phyloP scores from a whole-genome alignment of 2,888 invertebrate genomes.

The Lysandra bellargus region DNA sequence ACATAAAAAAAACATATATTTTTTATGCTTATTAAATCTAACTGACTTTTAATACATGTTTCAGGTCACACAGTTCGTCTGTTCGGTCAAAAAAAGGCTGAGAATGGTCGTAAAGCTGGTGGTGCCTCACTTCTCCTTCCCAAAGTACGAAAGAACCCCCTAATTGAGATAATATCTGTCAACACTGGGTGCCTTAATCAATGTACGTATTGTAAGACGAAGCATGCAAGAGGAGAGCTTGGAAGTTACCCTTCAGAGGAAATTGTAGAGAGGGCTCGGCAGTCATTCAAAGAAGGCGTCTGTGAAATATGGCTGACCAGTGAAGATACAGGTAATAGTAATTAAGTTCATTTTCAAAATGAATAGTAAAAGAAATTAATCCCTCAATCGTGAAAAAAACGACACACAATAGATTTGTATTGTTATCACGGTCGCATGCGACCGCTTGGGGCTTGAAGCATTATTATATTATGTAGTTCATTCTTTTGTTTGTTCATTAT shows the following conservation, averaged over 20 bases:
- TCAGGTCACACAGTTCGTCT: constrained; percentile 86
- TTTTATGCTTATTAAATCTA: too few relatives aligned
- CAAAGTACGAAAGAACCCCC: constrained; percentile 96
- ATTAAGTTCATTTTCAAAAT: neutral
- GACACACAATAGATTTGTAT: too few relatives aligned
- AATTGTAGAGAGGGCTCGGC: constrained; percentile 91
- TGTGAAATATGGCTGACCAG: constrained; percentile 98
- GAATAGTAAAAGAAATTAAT: neutral
- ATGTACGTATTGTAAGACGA: constrained; percentile 99
- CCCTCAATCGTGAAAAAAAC: too few relatives aligned
- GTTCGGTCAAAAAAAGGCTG: constrained; percentile 89
- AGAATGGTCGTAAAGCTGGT: constrained; percentile 88
- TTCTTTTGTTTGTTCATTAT: too few relatives aligned
- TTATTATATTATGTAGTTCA: too few relatives aligned
- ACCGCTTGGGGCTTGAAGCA: too few relatives aligned
- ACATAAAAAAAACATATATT: too few relatives aligned
- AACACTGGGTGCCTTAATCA: constrained; percentile 98
- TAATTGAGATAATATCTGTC: constrained; percentile 98
- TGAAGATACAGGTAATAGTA: constrained; percentile 91
- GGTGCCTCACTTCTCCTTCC: constrained; percentile 94
- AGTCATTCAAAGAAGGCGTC: constrained; percentile 95
- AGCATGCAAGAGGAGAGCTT: constrained; percentile 97
- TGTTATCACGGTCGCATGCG: too few relatives aligned
- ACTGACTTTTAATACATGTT: constrained; percentile 32
- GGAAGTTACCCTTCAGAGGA: constrained; percentile 95